phyloP scores from a whole-genome alignment of 1,140 invertebrate genomes.

The Himalopsyche phryganea region DNA sequence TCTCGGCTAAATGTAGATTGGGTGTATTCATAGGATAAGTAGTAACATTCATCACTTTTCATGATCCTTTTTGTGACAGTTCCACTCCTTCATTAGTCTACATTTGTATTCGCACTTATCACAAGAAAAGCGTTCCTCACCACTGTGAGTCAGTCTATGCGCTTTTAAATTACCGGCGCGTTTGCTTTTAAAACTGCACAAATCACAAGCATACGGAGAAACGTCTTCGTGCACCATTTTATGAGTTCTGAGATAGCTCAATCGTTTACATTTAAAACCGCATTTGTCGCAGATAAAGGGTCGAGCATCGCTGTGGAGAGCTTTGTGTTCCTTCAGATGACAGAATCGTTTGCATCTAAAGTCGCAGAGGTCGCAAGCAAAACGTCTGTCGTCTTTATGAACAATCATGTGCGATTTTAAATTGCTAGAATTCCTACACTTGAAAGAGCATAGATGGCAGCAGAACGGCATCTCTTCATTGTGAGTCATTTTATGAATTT shows the following conservation, averaged over 20 bases:
- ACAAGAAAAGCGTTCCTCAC: neutral
- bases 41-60: too few relatives aligned
- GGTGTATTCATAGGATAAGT: too few relatives aligned
- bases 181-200: neutral
- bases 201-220: neutral
- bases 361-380: constrained; percentile 3
- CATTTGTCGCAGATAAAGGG: constrained; percentile 5
- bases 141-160: neutral
- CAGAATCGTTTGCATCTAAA: neutral
- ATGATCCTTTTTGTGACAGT: constrained; percentile 5
- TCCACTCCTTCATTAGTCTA: neutral
- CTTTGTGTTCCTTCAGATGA: constrained; percentile 11
- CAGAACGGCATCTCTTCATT: neutral
- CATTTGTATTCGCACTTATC: constrained; percentile 7
- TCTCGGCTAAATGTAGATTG: too few relatives aligned
- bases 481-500: constrained; percentile 5
- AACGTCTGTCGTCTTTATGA: constrained; percentile 3
- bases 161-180: neutral
- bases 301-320: neutral
- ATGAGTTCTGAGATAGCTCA: neutral
- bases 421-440: neutral
- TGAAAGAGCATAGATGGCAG: neutral
- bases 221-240: neutral
- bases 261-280: neutral
- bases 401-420: constrained; percentile 9